A percentile compares a stretch with the other conserved stretches of the same genome.
Evolutionary conservation across 2,797 vertebrate genomes (phyloP).

Genomic region (Helicolenus hilgendorfi): DNA sequence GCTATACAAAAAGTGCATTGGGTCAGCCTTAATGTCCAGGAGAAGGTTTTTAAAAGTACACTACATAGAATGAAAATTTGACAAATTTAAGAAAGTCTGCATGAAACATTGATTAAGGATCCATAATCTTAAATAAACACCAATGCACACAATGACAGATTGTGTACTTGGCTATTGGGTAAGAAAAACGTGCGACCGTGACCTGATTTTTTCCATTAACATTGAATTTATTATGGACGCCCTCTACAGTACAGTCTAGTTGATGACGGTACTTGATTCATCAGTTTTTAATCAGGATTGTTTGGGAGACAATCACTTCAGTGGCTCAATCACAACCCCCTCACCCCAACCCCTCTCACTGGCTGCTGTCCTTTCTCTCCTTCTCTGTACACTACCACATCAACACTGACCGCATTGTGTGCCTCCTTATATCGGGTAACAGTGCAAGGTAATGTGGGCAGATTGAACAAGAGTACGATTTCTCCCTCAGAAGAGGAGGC

Average conservation of each 20-base stretch:
- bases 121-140: not conserved
- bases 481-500: constrained; percentile 76
- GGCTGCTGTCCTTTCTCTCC: constrained; percentile 57
- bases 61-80: not conserved
- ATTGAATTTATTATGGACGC: not conserved
- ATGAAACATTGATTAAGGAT: not conserved
- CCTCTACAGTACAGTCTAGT: not conserved
- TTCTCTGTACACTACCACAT: constrained; percentile 45
- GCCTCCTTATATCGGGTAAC: constrained; percentile 80
- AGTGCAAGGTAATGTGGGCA: constrained; percentile 68
- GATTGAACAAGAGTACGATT: constrained; percentile 82
- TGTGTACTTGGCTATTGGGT: not conserved
- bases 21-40: not conserved
- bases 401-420: constrained; percentile 86
- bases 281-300: constrained; percentile 74
- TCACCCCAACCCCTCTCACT: constrained; percentile 29
- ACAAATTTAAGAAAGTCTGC: not conserved
- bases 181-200: not conserved
- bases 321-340: constrained; percentile 43
- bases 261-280: constrained; percentile 51
- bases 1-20: not conserved
- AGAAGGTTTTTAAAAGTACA: not conserved
- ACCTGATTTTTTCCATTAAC: constrained; percentile 12
- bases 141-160: not conserved
- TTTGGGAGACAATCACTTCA: constrained; percentile 63